A percentile compares a stretch with the other conserved stretches of the same genome.
These are phyloP conservation scores for Mythimna impura DNA, from an alignment of 2,888 invertebrate genomes.

Conservation along the genomic window DNA sequence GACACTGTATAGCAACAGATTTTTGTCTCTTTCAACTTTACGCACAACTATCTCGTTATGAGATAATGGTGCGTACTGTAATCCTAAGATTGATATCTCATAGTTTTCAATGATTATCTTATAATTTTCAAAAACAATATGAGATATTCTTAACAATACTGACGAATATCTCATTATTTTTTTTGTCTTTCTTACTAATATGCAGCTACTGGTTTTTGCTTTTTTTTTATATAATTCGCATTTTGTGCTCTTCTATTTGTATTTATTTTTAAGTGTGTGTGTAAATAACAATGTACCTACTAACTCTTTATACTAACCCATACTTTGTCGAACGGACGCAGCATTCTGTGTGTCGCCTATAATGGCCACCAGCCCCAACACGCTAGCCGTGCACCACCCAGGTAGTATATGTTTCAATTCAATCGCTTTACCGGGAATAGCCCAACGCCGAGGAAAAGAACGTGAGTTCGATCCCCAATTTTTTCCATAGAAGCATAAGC, in stretches of 20 bases:
- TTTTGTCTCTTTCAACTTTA: background rate
- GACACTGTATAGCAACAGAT: too few relatives aligned
- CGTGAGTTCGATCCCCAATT: slow-evolving; percentile 37
- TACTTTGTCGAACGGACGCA: slow-evolving; percentile 88
- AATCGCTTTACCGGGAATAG: slow-evolving; percentile 1
- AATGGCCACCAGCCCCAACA: slow-evolving; percentile 92
- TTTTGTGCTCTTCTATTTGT: too few relatives aligned
- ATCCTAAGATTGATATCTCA: too few relatives aligned
- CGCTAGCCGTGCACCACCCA: slow-evolving; percentile 92
- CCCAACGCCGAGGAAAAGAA: background rate
- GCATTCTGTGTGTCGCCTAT: slow-evolving; percentile 93
- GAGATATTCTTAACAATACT: background rate
- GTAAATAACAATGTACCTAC: background rate
- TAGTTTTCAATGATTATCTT: too few relatives aligned
- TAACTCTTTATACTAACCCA: slow-evolving; percentile 29
- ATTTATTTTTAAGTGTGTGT: background rate
- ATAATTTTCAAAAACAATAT: too few relatives aligned
- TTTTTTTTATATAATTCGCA: too few relatives aligned
- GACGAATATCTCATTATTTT: too few relatives aligned
- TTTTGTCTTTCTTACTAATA: too few relatives aligned
- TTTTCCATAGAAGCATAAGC: background rate
- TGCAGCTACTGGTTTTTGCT: too few relatives aligned
- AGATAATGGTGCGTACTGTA: too few relatives aligned
- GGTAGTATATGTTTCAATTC: slow-evolving; percentile 84
- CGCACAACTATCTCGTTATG: background rate